Evolutionary conservation across 2,888 invertebrate genomes (phyloP).

Genomic region (Panzeria rudis): DNA sequence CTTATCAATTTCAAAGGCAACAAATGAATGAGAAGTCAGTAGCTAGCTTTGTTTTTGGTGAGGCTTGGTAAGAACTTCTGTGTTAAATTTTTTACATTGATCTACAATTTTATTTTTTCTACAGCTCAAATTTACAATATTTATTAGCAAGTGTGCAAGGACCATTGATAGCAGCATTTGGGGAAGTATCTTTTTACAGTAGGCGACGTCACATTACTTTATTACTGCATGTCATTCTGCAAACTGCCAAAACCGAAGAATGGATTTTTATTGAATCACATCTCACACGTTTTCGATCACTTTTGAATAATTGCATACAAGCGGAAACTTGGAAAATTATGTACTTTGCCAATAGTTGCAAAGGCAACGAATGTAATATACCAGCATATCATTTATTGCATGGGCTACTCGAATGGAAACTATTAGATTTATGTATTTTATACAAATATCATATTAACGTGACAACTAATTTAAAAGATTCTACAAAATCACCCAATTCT

Average conservation of each 20-base stretch:
- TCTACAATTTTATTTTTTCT: neutral
- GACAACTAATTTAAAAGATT: neutral
- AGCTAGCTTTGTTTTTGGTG: conserved; percentile 76
- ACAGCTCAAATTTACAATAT: conserved; percentile 80
- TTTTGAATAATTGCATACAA: conserved; percentile 77
- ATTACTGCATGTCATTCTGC: conserved; percentile 77
- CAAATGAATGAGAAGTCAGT: conserved; percentile 75
- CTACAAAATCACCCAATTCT: neutral
- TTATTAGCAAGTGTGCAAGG: conserved; percentile 76
- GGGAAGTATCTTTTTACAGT: conserved; percentile 72
- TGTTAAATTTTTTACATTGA: neutral
- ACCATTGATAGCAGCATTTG: conserved; percentile 70
- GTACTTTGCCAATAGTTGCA: conserved; percentile 79
- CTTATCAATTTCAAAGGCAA: conserved; percentile 76
- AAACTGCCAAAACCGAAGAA: conserved; percentile 67
- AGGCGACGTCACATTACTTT: conserved; percentile 79
- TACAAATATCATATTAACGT: conserved; percentile 71
- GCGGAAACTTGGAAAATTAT: conserved; percentile 77
- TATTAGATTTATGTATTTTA: conserved; percentile 80
- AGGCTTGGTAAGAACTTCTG: conserved; percentile 77
- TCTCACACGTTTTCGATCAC: conserved; percentile 74
- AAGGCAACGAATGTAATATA: conserved; percentile 81
- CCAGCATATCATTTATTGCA: conserved; percentile 82
- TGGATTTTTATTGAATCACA: conserved; percentile 71
- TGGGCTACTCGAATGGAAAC: conserved; percentile 82